Evolutionary conservation across 2,113 vertebrate genomes (phyloP).

Genomic region (Equus quagga): DNA sequence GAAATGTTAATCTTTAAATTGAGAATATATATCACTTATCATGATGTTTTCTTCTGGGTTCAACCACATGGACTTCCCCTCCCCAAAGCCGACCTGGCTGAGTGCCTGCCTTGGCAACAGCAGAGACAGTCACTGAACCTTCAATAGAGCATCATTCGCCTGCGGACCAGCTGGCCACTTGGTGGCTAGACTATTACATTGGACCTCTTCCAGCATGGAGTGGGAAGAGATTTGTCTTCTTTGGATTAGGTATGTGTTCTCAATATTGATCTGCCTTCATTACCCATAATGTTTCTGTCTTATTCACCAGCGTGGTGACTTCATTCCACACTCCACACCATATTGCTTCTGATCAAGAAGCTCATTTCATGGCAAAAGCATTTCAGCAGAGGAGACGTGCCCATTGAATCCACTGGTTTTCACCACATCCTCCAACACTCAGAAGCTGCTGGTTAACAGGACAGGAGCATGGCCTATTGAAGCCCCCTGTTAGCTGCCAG

Average conservation of each 20-base stretch:
- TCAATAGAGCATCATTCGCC: fast-evolving
- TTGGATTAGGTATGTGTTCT: background rate
- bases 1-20: background rate
- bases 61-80: background rate
- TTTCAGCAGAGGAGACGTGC: background rate
- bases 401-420: background rate
- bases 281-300: background rate
- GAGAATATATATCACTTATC: background rate
- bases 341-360: background rate
- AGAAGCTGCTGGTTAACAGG: background rate
- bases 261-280: background rate
- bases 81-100: background rate
- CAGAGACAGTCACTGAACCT: background rate
- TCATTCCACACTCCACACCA: background rate
- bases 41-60: background rate
- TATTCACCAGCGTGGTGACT: background rate
- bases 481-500: background rate
- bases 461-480: background rate
- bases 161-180: background rate
- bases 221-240: background rate
- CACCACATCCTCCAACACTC: background rate
- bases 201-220: background rate
- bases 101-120: background rate
- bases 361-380: background rate
- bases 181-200: background rate